Conservation (phyloP, 2,888 invertebrate genomes). For the Graphium colonna region DNA sequence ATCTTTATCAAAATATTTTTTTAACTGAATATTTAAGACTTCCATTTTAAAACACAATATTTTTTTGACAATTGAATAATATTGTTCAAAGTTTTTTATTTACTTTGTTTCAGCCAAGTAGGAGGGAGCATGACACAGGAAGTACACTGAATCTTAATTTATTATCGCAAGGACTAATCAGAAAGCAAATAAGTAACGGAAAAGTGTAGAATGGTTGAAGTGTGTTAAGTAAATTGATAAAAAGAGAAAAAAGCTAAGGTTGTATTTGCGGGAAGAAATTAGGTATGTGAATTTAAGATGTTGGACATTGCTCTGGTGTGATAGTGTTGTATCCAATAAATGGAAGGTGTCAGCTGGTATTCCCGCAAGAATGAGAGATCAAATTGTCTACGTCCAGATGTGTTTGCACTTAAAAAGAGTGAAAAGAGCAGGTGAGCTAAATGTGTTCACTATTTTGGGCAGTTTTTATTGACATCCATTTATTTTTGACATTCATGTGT, state of each 20-base stretch:
- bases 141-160: constrained; percentile 70
- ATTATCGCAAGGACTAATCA: constrained; percentile 74
- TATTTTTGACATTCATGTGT: constrained; percentile 36
- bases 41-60: no score
- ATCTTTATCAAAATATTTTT: no score
- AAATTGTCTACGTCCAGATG: constrained; percentile 49
- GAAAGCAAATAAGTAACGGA: constrained; percentile 68
- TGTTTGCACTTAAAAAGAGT: constrained; percentile 53
- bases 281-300: constrained; percentile 53
- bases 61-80: background rate
- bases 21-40: no score
- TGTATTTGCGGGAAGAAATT: constrained; percentile 57
- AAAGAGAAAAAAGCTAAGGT: constrained; percentile 38
- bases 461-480: constrained; percentile 43
- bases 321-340: constrained; percentile 78
- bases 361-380: constrained; percentile 62
- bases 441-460: constrained; percentile 40
- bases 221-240: constrained; percentile 59
- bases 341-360: constrained; percentile 69
- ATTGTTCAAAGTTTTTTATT: constrained; percentile 27
- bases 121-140: constrained; percentile 48
- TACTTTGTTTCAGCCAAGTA: constrained; percentile 68
- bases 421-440: constrained; percentile 47
- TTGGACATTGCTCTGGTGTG: constrained; percentile 75
- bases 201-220: constrained; percentile 64